Evolutionary conservation across 2,888 invertebrate genomes (phyloP).

Genomic region (Tolmerus cingulatus): DNA sequence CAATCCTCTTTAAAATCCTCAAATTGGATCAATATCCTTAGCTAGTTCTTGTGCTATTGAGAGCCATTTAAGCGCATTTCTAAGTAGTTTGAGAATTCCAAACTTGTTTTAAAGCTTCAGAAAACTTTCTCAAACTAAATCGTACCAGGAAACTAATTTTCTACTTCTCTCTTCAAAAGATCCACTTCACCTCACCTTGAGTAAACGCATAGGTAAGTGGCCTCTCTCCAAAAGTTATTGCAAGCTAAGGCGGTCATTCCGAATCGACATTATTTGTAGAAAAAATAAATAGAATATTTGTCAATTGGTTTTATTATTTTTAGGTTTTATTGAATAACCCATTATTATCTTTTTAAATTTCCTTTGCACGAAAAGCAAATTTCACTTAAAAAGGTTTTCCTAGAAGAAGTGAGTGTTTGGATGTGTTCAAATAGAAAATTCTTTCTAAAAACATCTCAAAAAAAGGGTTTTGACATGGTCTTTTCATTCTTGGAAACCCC

Average conservation of each 20-base stretch:
- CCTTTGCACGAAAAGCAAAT: neutral
- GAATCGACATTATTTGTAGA: neutral
- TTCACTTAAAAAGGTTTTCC: neutral
- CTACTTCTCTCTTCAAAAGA: neutral
- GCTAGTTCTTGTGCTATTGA: neutral
- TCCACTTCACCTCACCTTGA: neutral
- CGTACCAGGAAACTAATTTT: neutral
- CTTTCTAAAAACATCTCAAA: neutral
- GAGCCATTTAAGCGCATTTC: neutral
- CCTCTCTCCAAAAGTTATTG: neutral
- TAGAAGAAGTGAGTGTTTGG: neutral
- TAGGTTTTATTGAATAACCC: neutral
- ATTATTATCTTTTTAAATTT: neutral
- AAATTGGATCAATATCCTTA: neutral
- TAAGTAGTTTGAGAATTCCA: neutral
- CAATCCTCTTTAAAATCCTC: neutral
- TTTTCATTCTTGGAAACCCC: neutral
- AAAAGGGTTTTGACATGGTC: neutral
- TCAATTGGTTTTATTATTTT: neutral
- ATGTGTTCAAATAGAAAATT: neutral
- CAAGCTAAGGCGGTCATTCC: neutral
- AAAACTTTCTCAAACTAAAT: neutral
- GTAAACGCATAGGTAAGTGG: neutral
- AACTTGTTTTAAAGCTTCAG: neutral
- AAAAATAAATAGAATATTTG: neutral